Percentiles rank a stretch among this genome's conserved stretches.
These are phyloP conservation scores for Chaetogeoica ovagalla DNA, from an alignment of 2,888 invertebrate species.

Conservation along the genomic window DNA sequence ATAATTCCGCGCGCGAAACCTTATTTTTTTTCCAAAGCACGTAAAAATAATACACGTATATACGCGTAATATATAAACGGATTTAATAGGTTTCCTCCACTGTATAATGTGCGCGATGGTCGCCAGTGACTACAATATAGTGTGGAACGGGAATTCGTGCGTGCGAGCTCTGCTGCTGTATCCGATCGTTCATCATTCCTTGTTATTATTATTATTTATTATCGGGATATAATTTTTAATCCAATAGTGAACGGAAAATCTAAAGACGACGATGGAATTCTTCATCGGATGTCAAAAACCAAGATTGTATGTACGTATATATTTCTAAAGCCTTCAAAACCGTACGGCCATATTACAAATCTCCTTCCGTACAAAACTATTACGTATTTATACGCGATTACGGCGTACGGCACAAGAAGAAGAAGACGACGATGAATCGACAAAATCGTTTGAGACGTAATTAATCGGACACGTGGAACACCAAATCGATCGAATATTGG, in stretches of 20 bases:
- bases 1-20: slow-evolving; percentile 46
- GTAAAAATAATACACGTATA: slow-evolving; percentile 49
- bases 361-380: too few species aligned
- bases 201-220: slow-evolving; percentile 26
- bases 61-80: not conserved
- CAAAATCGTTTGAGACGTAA: too few species aligned
- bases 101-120: slow-evolving; percentile 17
- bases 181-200: slow-evolving; percentile 42
- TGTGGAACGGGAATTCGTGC: slow-evolving; percentile 1
- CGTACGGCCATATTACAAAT: too few species aligned
- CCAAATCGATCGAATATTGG: too few species aligned
- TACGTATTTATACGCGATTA: too few species aligned
- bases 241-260: slow-evolving; percentile 2
- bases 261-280: slow-evolving; percentile 28
- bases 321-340: not conserved
- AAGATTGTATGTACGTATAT: slow-evolving; percentile 7
- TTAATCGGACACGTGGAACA: too few species aligned
- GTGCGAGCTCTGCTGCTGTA: too few species aligned
- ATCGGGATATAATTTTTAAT: not conserved
- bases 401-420: too few species aligned
- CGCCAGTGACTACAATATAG: not conserved
- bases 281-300: slow-evolving; percentile 26
- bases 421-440: too few species aligned
- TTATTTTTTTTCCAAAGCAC: slow-evolving; percentile 49
- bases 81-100: slow-evolving; percentile 39